Base-by-base conservation (phyloP, 2,113 vertebrate genomes). In the Cryptomyrus ogoouensis region DNA sequence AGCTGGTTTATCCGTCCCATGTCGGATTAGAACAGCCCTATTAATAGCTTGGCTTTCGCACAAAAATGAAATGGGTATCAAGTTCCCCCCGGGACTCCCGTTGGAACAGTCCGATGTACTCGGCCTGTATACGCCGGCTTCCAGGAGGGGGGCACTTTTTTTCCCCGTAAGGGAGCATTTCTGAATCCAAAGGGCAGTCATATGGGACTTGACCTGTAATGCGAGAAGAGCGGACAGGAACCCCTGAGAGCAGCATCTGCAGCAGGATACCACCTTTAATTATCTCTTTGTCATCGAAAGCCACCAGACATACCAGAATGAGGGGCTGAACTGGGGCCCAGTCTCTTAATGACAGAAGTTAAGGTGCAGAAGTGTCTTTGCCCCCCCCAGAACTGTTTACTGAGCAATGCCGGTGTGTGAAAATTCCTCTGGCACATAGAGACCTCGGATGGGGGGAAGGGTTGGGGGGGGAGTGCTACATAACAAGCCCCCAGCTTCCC, bases 31-130 rank as follows among this genome's bases (percentile, higher is more conserved):
- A 7, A 10, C 6, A 7, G 42, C 19, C 21, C 83, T 84, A 84
- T 84, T 47, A 84, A 84, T 84, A 84, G 83, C 83, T 47, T 84
- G 44, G 83, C 83, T 84, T 84, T 84, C 9, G 12, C 83, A 84
- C 83, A 47, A 84, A 84, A 84, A 84, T 46, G 83, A 84, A 84
- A 47, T 47, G 44, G 42, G 83, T 84, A 44, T 47, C 44, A 47
- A 84, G 83, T 44, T 84, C 21, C 83, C 39, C 83, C 39, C 8
- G 44, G 42, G 83, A 84, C 21, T 47, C 24, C 42, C 3, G 42
- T 84, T n/a, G 21, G 83, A 84, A 42, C 39, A 84, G 83, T 80
- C 74, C 13, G 74, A 80, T 39, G 13, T 80, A 42, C 21, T 84
- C 3, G 42, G 83, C 83, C 35, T 84, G 83, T 84, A 84, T 46